Base-by-base conservation (phyloP, 2,888 invertebrate genomes). In the Conomelus anceps region DNA sequence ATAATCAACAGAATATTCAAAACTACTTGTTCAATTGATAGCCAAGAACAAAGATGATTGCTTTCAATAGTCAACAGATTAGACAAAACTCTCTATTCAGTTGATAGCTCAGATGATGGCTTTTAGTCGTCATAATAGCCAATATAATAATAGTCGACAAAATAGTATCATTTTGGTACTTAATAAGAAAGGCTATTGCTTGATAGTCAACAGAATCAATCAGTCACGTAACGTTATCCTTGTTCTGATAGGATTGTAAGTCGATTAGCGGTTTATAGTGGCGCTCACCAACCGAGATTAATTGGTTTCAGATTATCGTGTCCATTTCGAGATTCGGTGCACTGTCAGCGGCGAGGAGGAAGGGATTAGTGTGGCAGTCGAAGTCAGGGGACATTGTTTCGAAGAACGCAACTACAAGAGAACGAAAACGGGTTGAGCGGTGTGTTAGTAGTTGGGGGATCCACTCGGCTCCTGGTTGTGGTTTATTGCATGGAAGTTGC, bases 401-500 rank as follows among this genome's bases (percentile, higher is more conserved):
- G 63, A 63, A 63, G 63, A 63, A 63, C n/a, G 34, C 34, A 34
- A 34, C 34, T 34, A 34, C 34, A 34, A 34, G 34, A n/a, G n/a
- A 63, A 63, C 63, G 63, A n/a, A n/a, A n/a, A n/a, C 20, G 63
- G 20, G 26, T 26, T 7, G 26, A 9, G 9, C 6, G 26, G 34
- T 34, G 13, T 9, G 17, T 9, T 6, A n/a, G 26, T 6, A n/a
- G 22, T 24, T 22, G 9, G 26, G 86, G n/a, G 86, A 86, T 86
- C 26, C 26, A 86, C 24, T 86, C 29, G 22, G 29, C 86, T 26
- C 86, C 26, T 23, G 86, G 86, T 26, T 86, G 24, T 23, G 85
- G 86, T 86, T 86, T 86, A 86, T 23, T 22, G 24, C 86, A 86
- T 86, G 86, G 86, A 86, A 86, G 24, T 86, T 86, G 86, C 29